Evolutionary conservation across 2,113 vertebrate genomes (phyloP).

Genomic region (Pygoscelis antarcticus): DNA sequence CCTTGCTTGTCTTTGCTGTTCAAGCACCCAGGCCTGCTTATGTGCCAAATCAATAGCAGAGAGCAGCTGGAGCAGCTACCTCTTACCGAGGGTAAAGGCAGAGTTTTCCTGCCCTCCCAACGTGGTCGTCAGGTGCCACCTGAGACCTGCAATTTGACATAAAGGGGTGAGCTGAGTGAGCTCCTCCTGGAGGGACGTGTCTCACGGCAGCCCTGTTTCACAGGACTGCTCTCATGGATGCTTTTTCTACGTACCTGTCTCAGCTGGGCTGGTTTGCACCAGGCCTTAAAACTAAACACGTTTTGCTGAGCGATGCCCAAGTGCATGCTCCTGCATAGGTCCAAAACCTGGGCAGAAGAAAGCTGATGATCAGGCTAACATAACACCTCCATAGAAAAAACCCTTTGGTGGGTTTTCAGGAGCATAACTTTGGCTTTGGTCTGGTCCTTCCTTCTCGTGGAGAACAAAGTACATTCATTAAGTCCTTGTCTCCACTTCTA

Average conservation of each 20-base stretch:
- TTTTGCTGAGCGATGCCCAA: neutral
- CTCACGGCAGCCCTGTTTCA: neutral
- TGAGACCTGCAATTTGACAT: neutral
- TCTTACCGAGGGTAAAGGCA: neutral
- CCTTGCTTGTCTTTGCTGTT: constrained; percentile 8
- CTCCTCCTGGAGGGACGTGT: neutral
- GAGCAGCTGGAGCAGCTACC: neutral
- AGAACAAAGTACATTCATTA: neutral
- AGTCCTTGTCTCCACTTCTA: neutral
- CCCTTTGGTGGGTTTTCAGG: neutral
- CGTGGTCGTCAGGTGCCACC: neutral
- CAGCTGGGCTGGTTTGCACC: neutral
- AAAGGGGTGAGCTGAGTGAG: neutral
- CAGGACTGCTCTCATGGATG: neutral
- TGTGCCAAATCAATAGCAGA: neutral
- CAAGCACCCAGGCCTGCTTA: neutral
- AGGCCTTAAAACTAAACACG: neutral
- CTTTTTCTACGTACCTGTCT: neutral
- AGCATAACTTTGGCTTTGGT: neutral
- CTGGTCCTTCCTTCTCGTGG: neutral
- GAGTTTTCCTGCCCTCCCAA: neutral
- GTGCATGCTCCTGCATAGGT: neutral
- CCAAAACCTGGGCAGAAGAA: neutral
- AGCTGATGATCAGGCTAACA: neutral
- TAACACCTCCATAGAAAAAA: neutral